Evolutionary conservation across 2,888 invertebrate genomes (phyloP).

Genomic region (Orthonychiurus folsomi): DNA sequence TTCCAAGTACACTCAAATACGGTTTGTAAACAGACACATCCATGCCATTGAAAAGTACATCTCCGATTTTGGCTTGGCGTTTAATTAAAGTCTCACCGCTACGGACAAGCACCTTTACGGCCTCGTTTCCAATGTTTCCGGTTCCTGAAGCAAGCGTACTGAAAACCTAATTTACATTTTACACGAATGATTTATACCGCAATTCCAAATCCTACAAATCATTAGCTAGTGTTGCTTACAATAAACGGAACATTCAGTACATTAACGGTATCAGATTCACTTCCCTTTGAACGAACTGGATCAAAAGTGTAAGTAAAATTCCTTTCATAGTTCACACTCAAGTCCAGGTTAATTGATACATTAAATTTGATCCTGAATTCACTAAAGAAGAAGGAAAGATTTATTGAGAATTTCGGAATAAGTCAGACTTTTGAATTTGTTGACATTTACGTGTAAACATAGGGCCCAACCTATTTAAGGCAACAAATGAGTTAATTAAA

Average conservation of each 20-base stretch:
- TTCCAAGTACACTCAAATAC: slow-evolving; percentile 21
- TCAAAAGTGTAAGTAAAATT: slow-evolving; percentile 31
- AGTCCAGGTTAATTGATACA: slow-evolving; percentile 27
- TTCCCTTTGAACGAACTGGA: slow-evolving; percentile 20
- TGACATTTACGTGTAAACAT: slow-evolving; percentile 23
- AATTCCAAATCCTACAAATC: neutral
- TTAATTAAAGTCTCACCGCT: slow-evolving; percentile 20
- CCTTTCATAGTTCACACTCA: slow-evolving; percentile 27
- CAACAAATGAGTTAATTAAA: too few species aligned
- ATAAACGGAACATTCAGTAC: slow-evolving; percentile 25
- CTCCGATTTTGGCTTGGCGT: slow-evolving; percentile 21
- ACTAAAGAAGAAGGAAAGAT: slow-evolving; percentile 8
- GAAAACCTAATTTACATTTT: slow-evolving; percentile 20
- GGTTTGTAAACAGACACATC: slow-evolving; percentile 24
- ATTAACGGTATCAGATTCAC: slow-evolving; percentile 23
- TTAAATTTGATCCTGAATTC: slow-evolving; percentile 29
- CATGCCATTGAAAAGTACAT: slow-evolving; percentile 28
- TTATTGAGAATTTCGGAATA: neutral
- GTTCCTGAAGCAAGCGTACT: slow-evolving; percentile 20
- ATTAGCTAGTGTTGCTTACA: slow-evolving; percentile 13
- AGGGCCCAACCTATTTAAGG: slow-evolving; percentile 30
- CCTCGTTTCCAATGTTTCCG: slow-evolving; percentile 15
- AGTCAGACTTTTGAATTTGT: neutral
- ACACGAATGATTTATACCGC: neutral
- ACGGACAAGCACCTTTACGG: slow-evolving; percentile 16